A percentile compares a stretch with the other conserved stretches of the same genome.
These are phyloP conservation scores for Cosmopolites sordidus DNA, from an alignment of 2,888 invertebrate species.

Conservation along the genomic window DNA sequence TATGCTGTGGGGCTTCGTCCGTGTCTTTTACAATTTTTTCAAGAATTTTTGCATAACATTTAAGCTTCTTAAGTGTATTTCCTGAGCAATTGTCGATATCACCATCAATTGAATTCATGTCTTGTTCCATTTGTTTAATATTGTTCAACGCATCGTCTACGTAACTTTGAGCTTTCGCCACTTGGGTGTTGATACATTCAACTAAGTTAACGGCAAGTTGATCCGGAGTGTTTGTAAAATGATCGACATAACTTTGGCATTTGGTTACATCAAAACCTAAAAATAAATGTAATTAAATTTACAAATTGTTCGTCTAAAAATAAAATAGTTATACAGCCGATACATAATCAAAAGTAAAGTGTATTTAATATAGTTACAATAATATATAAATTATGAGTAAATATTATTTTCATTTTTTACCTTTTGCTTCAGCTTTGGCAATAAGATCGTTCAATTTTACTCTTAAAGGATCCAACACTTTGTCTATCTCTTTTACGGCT, in stretches of 20 bases:
- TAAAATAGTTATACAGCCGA: too few species aligned
- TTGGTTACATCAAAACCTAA: slow-evolving; percentile 19
- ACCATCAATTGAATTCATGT: slow-evolving; percentile 13
- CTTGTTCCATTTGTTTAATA: slow-evolving; percentile 13
- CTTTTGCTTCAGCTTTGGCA: too few species aligned
- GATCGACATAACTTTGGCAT: slow-evolving; percentile 18
- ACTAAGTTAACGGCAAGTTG: slow-evolving; percentile 9
- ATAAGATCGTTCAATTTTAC: too few species aligned
- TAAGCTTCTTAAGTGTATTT: slow-evolving; percentile 8
- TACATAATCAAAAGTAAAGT: too few species aligned
- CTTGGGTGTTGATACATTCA: slow-evolving; percentile 17
- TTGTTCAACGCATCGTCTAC: slow-evolving; percentile 18
- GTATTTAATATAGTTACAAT: too few species aligned
- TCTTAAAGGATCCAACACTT: too few species aligned
- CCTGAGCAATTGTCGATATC: slow-evolving; percentile 21
- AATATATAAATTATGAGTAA: too few species aligned
- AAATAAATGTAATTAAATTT: too few species aligned
- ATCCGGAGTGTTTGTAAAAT: slow-evolving; percentile 16
- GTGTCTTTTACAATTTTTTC: slow-evolving; percentile 16
- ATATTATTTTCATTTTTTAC: too few species aligned
- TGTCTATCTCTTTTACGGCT: too few species aligned
- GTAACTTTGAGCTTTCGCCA: slow-evolving; percentile 13
- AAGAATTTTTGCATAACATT: slow-evolving; percentile 21
- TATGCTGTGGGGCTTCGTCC: slow-evolving; percentile 13
- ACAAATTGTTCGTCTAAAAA: too few species aligned